phyloP scores from a whole-genome alignment of 2,797 vertebrate species.

The Pogoniulus pusillus region DNA sequence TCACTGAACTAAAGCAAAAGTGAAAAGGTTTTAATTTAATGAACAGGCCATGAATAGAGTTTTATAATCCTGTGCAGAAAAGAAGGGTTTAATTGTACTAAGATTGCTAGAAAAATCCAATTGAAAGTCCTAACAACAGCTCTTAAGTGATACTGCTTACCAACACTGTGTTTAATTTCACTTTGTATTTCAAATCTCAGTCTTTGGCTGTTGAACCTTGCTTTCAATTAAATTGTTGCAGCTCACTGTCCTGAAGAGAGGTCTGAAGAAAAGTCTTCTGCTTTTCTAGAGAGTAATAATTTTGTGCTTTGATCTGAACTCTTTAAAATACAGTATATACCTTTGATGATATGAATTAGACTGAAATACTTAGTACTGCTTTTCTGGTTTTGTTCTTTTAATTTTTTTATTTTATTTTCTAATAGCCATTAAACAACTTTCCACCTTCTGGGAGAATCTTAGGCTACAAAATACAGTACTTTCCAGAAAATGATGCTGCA shows the following conservation, averaged over 20 bases:
- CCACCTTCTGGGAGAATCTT: conserved; percentile 44
- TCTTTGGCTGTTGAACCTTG: not conserved
- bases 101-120: not conserved
- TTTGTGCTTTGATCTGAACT: not conserved
- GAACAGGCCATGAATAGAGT: not conserved
- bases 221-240: not conserved
- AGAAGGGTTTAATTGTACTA: not conserved
- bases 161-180: not conserved
- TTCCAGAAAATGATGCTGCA: conserved; percentile 46
- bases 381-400: not conserved
- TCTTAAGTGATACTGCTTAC: not conserved
- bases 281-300: not conserved
- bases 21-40: not conserved
- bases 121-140: not conserved
- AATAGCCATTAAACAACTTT: conserved; percentile 39
- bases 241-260: not conserved
- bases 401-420: not conserved
- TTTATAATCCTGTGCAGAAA: not conserved
- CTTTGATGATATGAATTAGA: not conserved
- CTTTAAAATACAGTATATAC: not conserved
- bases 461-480: conserved; percentile 73
- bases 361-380: not conserved
- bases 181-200: not conserved
- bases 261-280: not conserved
- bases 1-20: not conserved